These are phyloP conservation scores for Aphelinus certus DNA, from an alignment of 1,140 invertebrate genomes.

Conservation along the genomic window DNA sequence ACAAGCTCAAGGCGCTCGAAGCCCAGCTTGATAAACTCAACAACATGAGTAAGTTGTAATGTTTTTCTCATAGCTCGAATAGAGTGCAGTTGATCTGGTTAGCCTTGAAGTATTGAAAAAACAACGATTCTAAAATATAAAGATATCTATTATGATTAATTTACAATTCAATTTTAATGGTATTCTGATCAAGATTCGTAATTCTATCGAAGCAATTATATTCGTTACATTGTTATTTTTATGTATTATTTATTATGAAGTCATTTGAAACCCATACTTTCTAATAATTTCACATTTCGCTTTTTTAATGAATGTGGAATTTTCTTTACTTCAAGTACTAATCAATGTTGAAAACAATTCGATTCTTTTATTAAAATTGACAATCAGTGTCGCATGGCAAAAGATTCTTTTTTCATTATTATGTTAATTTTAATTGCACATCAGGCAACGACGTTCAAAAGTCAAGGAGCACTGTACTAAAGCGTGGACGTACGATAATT, in stretches of 20 bases:
- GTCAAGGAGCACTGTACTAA: constrained; percentile 49
- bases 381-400: constrained; percentile 30
- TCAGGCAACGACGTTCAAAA: constrained; percentile 46
- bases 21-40: constrained; percentile 80
- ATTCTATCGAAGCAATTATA: too few relatives aligned
- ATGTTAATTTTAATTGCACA: constrained; percentile 46
- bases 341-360: constrained; percentile 23
- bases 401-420: constrained; percentile 36
- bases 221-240: too few relatives aligned
- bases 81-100: too few relatives aligned
- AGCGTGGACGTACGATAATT: constrained; percentile 55
- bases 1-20: constrained; percentile 79
- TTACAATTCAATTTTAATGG: constrained; percentile 40
- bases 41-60: constrained; percentile 69
- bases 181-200: neutral
- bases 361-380: constrained; percentile 32
- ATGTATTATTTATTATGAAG: too few relatives aligned
- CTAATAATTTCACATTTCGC: too few relatives aligned
- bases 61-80: neutral
- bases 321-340: constrained; percentile 17
- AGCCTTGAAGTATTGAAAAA: too few relatives aligned
- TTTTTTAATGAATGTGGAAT: too few relatives aligned
- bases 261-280: too few relatives aligned
- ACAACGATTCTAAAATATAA: too few relatives aligned
- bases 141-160: too few relatives aligned